phyloP scores from a whole-genome alignment of 2,113 vertebrate genomes.

The Gambusia holbrooki region DNA sequence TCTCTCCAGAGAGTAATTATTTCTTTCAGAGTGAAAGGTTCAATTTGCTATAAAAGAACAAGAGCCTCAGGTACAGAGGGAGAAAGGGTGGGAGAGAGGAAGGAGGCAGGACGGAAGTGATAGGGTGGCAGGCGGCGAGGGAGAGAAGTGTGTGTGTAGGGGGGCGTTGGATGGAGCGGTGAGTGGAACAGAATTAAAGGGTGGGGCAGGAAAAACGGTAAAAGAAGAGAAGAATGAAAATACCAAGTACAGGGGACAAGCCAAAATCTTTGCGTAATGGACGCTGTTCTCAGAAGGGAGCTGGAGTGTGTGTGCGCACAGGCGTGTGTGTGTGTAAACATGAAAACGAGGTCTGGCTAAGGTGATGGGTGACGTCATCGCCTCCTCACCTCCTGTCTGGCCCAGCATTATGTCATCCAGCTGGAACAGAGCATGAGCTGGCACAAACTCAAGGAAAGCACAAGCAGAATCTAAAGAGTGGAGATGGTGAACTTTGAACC shows the following conservation, averaged over 20 bases:
- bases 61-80: slow-evolving; percentile 78
- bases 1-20: slow-evolving; percentile 89
- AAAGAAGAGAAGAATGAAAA: slow-evolving; percentile 33
- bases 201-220: slow-evolving; percentile 36
- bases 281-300: slow-evolving; percentile 65
- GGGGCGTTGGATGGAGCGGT: slow-evolving; percentile 35
- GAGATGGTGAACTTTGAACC: slow-evolving; percentile 6
- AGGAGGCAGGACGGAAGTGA: slow-evolving; percentile 63
- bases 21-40: slow-evolving; percentile 90
- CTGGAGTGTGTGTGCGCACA: slow-evolving; percentile 6
- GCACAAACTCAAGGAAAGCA: slow-evolving; percentile 30
- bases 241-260: slow-evolving; percentile 55
- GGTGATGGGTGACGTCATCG: slow-evolving; percentile 65
- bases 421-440: slow-evolving; percentile 28
- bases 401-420: slow-evolving; percentile 67
- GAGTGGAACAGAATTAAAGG: slow-evolving; percentile 52
- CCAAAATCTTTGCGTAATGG: slow-evolving; percentile 69
- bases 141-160: slow-evolving; percentile 46
- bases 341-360: slow-evolving; percentile 28
- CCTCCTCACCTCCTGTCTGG: slow-evolving; percentile 41
- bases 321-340: slow-evolving; percentile 6
- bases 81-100: slow-evolving; percentile 60
- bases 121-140: slow-evolving; percentile 52
- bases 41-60: slow-evolving; percentile 89
- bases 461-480: slow-evolving; percentile 11